Evolutionary conservation across 2,797 vertebrate genomes (phyloP).

Genomic region (Danio kyathit): DNA sequence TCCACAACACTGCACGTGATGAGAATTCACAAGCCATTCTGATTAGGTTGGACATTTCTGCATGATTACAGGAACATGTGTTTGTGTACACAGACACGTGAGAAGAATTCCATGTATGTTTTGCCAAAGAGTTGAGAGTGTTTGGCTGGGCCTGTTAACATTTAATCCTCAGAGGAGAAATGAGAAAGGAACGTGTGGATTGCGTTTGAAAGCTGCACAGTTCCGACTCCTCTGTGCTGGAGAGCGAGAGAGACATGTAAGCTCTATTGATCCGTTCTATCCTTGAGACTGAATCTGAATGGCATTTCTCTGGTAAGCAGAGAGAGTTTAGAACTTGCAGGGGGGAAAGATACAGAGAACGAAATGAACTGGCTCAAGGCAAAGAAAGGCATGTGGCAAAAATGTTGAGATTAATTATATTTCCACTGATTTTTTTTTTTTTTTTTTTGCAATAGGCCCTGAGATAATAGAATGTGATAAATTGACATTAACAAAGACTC

Average conservation of each 20-base stretch:
- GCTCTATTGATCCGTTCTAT: slow-evolving; percentile 47
- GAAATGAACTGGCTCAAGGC: slow-evolving; percentile 1
- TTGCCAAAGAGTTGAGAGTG: slow-evolving; percentile 18
- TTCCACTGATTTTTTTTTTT: neutral
- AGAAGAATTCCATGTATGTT: slow-evolving; percentile 33
- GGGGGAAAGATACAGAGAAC: neutral
- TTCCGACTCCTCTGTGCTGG: slow-evolving; percentile 14
- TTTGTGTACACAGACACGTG: slow-evolving; percentile 12
- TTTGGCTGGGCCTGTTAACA: slow-evolving; percentile 27
- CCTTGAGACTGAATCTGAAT: slow-evolving; percentile 46
- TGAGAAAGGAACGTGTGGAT: slow-evolving; percentile 16
- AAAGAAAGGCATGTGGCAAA: neutral
- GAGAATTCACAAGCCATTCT: slow-evolving; percentile 9
- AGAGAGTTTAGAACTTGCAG: slow-evolving; percentile 11
- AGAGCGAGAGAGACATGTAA: slow-evolving; percentile 22
- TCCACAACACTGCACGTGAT: neutral
- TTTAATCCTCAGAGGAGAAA: slow-evolving; percentile 31
- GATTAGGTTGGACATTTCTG: neutral
- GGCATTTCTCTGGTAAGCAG: slow-evolving; percentile 38
- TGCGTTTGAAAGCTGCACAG: slow-evolving; percentile 43
- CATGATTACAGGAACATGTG: slow-evolving; percentile 8
- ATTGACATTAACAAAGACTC: neutral
- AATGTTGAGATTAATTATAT: neutral
- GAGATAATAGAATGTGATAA: slow-evolving; percentile 1
- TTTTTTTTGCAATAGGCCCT: neutral